Evolutionary conservation across 2,797 vertebrate species (phyloP).

Genomic region (Ciconia nigra): DNA sequence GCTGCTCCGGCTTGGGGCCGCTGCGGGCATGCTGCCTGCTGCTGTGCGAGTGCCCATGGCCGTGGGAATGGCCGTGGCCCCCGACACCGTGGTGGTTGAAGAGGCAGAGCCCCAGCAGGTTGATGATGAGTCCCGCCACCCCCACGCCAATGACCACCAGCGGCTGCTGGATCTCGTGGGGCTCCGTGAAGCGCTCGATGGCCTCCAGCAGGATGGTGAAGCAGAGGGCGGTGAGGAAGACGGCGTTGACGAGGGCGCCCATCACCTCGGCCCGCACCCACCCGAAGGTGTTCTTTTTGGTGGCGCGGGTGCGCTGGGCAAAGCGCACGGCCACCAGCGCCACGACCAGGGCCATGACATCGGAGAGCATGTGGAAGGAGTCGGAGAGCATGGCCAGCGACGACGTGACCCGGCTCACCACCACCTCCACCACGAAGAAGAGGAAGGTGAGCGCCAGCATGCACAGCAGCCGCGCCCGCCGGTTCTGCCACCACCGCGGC

Average conservation of each 20-base stretch:
- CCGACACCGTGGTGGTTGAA: slow-evolving; percentile 91
- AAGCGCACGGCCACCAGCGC: slow-evolving; percentile 94
- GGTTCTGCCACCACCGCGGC: slow-evolving; percentile 44
- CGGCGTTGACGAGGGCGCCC: slow-evolving; percentile 96
- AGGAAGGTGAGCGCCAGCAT: slow-evolving; percentile 93
- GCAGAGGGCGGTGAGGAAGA: slow-evolving; percentile 96
- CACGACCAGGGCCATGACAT: slow-evolving; percentile 93
- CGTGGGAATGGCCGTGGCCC: slow-evolving; percentile 77
- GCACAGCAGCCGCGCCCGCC: slow-evolving; percentile 87
- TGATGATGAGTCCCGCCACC: slow-evolving; percentile 90
- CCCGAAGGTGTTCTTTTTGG: slow-evolving; percentile 96
- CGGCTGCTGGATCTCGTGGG: slow-evolving; percentile 89
- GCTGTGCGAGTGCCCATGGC: slow-evolving; percentile 77
- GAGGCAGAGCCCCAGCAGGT: slow-evolving; percentile 87
- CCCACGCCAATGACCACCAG: slow-evolving; percentile 86
- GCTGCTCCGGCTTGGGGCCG: slow-evolving; percentile 71
- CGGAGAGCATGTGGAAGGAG: slow-evolving; percentile 98
- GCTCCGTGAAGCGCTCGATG: slow-evolving; percentile 91
- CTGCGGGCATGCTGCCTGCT: slow-evolving; percentile 35
- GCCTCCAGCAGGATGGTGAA: slow-evolving; percentile 97
- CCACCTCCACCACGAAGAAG: slow-evolving; percentile 96
- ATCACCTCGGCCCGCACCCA: slow-evolving; percentile 99
- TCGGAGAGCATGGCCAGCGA: slow-evolving; percentile 98
- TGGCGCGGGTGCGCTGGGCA: slow-evolving; percentile 89
- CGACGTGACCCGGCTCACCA: slow-evolving; percentile 89